These are phyloP conservation scores for Plotosus lineatus DNA, from an alignment of 2,113 vertebrate genomes.

Conservation along the genomic window DNA sequence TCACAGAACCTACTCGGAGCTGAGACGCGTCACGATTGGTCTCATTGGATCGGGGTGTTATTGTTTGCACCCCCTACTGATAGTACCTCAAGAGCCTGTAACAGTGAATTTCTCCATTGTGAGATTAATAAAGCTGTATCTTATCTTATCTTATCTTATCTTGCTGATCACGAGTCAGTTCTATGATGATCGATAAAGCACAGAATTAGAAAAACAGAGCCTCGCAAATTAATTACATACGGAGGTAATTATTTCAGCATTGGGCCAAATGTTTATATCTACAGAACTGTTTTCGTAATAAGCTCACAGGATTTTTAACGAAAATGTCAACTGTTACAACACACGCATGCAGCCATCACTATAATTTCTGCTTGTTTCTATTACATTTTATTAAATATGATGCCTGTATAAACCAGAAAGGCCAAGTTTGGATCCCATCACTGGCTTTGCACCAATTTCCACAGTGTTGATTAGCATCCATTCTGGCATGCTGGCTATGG, in stretches of 20 bases:
- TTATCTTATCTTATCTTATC: no score
- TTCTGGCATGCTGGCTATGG: constrained; percentile 20
- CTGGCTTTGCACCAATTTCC: constrained; percentile 15
- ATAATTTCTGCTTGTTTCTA: constrained; percentile 1
- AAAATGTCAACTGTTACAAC: background rate
- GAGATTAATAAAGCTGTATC: no score
- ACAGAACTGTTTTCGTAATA: background rate
- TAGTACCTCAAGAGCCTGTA: no score
- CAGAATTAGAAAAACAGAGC: background rate
- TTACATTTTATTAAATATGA: background rate
- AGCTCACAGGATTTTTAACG: background rate
- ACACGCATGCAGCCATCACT: background rate
- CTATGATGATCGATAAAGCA: background rate
- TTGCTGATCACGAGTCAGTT: no score
- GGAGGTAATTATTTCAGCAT: constrained; percentile 2
- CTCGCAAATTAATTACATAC: background rate
- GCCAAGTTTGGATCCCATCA: background rate
- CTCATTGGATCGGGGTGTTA: background rate
- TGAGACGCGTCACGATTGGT: background rate
- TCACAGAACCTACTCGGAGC: background rate
- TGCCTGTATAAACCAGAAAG: background rate
- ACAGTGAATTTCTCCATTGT: no score
- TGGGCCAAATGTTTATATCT: background rate
- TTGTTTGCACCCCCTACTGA: no score
- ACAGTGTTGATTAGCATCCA: constrained; percentile 28